Conservation (phyloP, 2,888 invertebrate genomes). For the Phortica magna region DNA sequence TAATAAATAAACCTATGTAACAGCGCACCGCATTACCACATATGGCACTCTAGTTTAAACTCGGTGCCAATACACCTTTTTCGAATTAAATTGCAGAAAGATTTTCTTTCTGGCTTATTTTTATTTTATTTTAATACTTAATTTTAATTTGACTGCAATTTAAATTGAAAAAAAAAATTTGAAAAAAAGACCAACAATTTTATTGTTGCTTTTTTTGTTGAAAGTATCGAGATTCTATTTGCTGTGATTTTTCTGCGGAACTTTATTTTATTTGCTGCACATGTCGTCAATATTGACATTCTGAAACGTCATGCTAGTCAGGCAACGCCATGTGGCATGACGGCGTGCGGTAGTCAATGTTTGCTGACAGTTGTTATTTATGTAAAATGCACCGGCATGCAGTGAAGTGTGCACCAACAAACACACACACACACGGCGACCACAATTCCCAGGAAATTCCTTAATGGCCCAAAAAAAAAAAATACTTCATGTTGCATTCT, state of each 20-base stretch:
- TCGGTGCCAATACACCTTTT: too few relatives aligned
- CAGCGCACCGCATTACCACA: too few relatives aligned
- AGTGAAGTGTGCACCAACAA: too few relatives aligned
- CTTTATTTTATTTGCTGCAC: constrained; percentile 4
- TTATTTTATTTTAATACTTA: not conserved
- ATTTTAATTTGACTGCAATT: not conserved
- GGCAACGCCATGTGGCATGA: not conserved
- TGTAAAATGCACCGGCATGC: not conserved
- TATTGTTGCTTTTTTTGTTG: not conserved
- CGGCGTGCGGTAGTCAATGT: not conserved
- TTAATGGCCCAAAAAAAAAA: too few relatives aligned
- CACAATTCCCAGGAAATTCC: too few relatives aligned
- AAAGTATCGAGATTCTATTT: constrained; percentile 1
- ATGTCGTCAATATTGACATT: constrained; percentile 31
- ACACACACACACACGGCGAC: too few relatives aligned
- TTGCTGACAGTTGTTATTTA: not conserved
- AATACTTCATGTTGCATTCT: too few relatives aligned
- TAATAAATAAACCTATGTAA: too few relatives aligned
- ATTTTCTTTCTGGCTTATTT: too few relatives aligned
- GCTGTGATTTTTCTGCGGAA: not conserved
- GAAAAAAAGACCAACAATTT: not conserved
- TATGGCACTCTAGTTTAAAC: too few relatives aligned
- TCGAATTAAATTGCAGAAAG: too few relatives aligned
- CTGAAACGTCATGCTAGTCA: constrained; percentile 9
- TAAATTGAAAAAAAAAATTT: too few relatives aligned